Percentiles rank a stretch among this genome's conserved stretches.
Evolutionary conservation across 2,888 invertebrate genomes (phyloP).

Genomic region (Pristionchus entomophagus): DNA sequence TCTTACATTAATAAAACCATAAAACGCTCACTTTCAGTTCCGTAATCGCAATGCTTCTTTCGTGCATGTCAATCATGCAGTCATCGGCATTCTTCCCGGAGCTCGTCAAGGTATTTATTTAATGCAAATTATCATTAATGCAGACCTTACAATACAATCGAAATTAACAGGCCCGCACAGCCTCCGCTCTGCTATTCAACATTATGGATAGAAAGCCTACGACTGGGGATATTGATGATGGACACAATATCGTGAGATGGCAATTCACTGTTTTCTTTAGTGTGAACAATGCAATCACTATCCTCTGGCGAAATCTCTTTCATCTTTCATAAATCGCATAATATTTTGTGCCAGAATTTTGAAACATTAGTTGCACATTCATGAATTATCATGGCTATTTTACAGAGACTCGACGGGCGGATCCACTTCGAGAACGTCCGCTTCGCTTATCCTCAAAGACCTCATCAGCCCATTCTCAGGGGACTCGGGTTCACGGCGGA

Average conservation of each 20-base stretch:
- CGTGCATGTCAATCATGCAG: slow-evolving; percentile 48
- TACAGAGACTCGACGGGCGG: slow-evolving; percentile 68
- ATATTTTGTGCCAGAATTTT: too few relatives aligned
- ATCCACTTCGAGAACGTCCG: slow-evolving; percentile 75
- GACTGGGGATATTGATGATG: slow-evolving; percentile 73
- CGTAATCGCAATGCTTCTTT: slow-evolving; percentile 35
- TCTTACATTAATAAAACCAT: too few relatives aligned
- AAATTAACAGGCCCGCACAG: slow-evolving; percentile 57
- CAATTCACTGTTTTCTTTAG: neutral
- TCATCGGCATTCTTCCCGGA: slow-evolving; percentile 40
- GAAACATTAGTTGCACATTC: neutral
- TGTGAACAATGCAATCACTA: too few relatives aligned
- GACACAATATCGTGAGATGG: slow-evolving; percentile 53
- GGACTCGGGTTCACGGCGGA: slow-evolving; percentile 74
- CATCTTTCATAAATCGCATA: too few relatives aligned
- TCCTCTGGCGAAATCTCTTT: too few relatives aligned
- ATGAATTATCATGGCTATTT: too few relatives aligned
- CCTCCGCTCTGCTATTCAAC: slow-evolving; percentile 76
- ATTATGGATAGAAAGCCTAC: slow-evolving; percentile 74
- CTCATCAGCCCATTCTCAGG: slow-evolving; percentile 69
- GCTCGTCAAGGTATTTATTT: slow-evolving; percentile 45
- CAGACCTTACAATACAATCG: too few relatives aligned
- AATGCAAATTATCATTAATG: too few relatives aligned
- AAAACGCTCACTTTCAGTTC: slow-evolving; percentile 65
- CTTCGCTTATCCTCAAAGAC: slow-evolving; percentile 77